These are phyloP conservation scores for Auanema freiburgensis DNA, from an alignment of 2,888 invertebrate genomes.

Conservation along the genomic window DNA sequence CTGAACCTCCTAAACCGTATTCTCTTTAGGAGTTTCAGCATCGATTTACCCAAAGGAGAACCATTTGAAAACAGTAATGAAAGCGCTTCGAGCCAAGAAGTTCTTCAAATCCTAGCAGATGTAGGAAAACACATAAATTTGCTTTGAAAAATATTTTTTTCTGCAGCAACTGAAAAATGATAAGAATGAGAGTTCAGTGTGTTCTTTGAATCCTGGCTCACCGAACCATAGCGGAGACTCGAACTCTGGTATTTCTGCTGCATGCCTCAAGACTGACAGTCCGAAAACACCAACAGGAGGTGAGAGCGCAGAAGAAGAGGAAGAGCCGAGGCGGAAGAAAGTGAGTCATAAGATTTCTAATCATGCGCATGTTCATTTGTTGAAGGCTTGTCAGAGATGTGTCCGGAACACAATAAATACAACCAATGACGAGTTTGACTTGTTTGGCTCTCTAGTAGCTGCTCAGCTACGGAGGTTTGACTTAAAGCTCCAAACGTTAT, in stretches of 20 bases:
- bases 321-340: constrained; percentile 26
- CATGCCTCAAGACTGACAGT: neutral
- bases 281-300: constrained; percentile 5
- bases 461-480: constrained; percentile 28
- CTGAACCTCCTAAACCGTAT: neutral
- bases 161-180: neutral
- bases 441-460: constrained; percentile 35
- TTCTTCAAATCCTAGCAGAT: constrained; percentile 27
- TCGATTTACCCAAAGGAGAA: constrained; percentile 21
- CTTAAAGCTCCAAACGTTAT: neutral
- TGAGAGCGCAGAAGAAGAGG: constrained; percentile 29
- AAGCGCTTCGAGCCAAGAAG: constrained; percentile 31
- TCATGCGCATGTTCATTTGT: neutral
- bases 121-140: neutral
- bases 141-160: neutral
- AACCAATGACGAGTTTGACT: constrained; percentile 34
- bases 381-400: constrained; percentile 7
- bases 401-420: neutral
- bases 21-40: neutral
- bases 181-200: constrained; percentile 1
- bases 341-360: constrained; percentile 14
- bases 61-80: constrained; percentile 29
- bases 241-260: neutral
- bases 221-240: neutral
- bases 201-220: constrained; percentile 6